Percentiles rank a stretch among this genome's conserved stretches.
These are phyloP conservation scores for Caenorhabditis sinica DNA, from an alignment of 2,888 invertebrate species.

Conservation along the genomic window DNA sequence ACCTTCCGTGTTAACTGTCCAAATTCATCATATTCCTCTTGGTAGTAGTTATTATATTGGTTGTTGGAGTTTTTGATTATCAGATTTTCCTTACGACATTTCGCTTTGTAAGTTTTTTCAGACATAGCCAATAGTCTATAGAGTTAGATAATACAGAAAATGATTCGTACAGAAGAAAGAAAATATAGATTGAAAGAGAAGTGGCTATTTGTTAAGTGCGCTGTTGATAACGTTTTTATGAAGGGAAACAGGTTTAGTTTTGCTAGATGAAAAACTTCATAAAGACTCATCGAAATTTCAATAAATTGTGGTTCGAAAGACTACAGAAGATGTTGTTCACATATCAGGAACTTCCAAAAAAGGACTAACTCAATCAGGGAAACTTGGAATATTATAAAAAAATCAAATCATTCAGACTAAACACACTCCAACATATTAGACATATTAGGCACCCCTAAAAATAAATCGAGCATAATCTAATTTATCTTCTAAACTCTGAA, in stretches of 20 bases:
- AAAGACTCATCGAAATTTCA: too few relatives aligned
- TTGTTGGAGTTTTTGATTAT: background rate
- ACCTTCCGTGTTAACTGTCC: background rate
- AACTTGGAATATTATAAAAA: too few relatives aligned
- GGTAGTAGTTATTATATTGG: background rate
- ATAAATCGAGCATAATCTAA: background rate
- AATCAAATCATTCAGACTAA: background rate
- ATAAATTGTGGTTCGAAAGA: too few relatives aligned
- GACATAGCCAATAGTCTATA: background rate
- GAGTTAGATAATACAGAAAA: background rate
- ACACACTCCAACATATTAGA: background rate
- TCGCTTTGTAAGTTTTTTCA: background rate
- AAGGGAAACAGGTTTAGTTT: too few relatives aligned
- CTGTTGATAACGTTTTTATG: too few relatives aligned
- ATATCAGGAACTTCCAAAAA: background rate
- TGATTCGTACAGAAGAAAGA: too few relatives aligned
- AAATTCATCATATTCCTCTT: background rate
- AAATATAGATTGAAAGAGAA: too few relatives aligned
- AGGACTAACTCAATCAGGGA: too few relatives aligned
- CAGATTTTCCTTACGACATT: conserved; percentile 1
- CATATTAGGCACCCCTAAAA: background rate
- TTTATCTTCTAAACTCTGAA: background rate
- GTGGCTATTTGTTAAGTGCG: too few relatives aligned
- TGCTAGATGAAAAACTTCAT: too few relatives aligned
- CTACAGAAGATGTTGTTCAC: too few relatives aligned